Conservation (phyloP, 2,113 vertebrate species). For the Conger conger region DNA sequence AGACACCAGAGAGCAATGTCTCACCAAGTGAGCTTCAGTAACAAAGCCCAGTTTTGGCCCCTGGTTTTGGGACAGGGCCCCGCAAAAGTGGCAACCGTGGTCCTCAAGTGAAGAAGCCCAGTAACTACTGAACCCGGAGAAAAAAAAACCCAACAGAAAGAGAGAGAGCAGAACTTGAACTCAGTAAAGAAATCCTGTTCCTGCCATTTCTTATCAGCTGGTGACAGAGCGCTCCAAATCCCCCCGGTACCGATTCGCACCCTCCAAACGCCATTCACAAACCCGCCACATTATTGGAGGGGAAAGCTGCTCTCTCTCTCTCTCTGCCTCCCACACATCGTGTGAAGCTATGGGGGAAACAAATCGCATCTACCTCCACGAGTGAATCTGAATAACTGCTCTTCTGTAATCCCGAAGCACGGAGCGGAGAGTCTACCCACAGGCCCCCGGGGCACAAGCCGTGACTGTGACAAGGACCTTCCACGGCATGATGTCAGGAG, state of each 20-base stretch:
- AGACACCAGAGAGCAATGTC: too few species aligned
- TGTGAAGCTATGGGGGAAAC: neutral
- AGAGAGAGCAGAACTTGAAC: neutral
- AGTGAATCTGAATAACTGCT: slow-evolving; percentile 13
- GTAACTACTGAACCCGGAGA: too few species aligned
- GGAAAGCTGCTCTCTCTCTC: neutral
- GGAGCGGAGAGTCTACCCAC: neutral
- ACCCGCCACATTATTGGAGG: neutral
- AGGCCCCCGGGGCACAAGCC: neutral
- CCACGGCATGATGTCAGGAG: neutral
- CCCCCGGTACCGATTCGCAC: neutral
- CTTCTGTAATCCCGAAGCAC: neutral
- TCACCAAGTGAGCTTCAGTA: too few species aligned
- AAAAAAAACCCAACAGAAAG: neutral
- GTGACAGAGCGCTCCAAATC: slow-evolving; percentile 10
- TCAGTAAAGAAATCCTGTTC: neutral
- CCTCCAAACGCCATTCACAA: slow-evolving; percentile 6
- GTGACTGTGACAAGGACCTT: neutral
- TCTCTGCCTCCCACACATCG: neutral
- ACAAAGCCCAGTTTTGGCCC: too few species aligned
- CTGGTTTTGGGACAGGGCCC: too few species aligned
- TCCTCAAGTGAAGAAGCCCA: too few species aligned
- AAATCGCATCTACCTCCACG: neutral
- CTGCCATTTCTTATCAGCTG: slow-evolving; percentile 9
- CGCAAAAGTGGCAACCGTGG: too few species aligned